These are phyloP conservation scores for Anthopleura xanthogrammica DNA, from an alignment of 92 coral and sea anemone genomes.

Conservation along the genomic window DNA sequence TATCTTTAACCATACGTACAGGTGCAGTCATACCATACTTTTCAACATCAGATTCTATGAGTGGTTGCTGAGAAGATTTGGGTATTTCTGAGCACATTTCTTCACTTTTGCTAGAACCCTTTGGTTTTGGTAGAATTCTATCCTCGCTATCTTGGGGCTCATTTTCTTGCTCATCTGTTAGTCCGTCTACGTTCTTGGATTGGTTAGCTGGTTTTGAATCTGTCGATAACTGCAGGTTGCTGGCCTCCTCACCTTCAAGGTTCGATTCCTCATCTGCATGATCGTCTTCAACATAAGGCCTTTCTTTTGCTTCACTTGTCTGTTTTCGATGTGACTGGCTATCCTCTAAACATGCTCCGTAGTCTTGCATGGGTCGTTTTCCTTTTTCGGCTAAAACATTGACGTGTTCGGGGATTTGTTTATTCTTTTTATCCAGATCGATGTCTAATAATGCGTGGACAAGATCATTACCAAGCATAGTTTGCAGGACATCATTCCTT, in stretches of 20 bases:
- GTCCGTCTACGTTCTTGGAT: neutral
- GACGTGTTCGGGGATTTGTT: neutral
- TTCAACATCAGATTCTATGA: neutral
- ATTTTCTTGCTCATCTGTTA: neutral
- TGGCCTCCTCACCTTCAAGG: neutral
- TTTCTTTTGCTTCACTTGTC: neutral
- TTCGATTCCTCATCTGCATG: neutral
- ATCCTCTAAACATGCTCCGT: neutral
- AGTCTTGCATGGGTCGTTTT: neutral
- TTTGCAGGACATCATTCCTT: conserved; percentile 42
- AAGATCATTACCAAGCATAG: conserved; percentile 55
- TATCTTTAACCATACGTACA: conserved; percentile 34
- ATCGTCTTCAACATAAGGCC: neutral
- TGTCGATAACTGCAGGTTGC: neutral
- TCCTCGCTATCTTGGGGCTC: neutral
- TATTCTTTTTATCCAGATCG: neutral
- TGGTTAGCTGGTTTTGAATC: neutral
- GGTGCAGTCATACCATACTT: conserved; percentile 47
- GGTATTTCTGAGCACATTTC: neutral
- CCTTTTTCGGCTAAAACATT: neutral
- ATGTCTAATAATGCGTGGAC: conserved; percentile 35
- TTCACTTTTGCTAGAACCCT: neutral
- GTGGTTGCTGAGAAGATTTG: neutral
- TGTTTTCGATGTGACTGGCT: neutral
- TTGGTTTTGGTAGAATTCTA: neutral